Conservation (phyloP, 2,888 invertebrate species). For the Plagiodera versicolora region DNA sequence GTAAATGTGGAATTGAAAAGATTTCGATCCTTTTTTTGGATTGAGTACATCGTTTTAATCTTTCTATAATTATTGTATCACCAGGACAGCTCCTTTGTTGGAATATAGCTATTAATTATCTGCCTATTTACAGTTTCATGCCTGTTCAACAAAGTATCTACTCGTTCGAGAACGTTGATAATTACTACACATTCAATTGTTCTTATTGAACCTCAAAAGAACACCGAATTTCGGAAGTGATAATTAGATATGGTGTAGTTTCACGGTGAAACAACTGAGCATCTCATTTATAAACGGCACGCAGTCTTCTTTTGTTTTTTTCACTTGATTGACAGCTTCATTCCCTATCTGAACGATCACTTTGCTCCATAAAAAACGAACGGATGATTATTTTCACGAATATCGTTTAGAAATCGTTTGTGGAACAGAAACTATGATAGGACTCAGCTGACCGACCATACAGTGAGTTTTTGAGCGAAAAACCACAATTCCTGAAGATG, state of each 20-base stretch:
- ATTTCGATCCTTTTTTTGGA: no score
- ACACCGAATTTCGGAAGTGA: slow-evolving; percentile 1
- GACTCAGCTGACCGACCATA: slow-evolving; percentile 19
- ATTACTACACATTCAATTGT: background rate
- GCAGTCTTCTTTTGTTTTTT: background rate
- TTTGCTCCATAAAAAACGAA: background rate
- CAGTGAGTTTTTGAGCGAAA: slow-evolving; percentile 17
- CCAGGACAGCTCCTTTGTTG: background rate
- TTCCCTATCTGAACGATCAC: background rate
- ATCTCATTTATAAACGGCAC: background rate
- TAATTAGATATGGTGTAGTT: slow-evolving; percentile 1
- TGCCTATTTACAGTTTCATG: background rate
- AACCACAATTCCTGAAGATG: slow-evolving; percentile 9
- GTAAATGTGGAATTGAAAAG: no score
- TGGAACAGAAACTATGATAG: slow-evolving; percentile 7
- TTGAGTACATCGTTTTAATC: no score
- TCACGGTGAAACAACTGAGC: background rate
- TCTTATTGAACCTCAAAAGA: background rate
- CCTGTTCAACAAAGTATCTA: background rate
- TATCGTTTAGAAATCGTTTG: background rate
- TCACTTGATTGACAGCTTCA: background rate
- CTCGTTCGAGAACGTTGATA: background rate
- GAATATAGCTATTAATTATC: background rate
- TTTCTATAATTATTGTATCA: background rate
- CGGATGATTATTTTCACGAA: background rate